These are phyloP conservation scores for Gymnorhina tibicen DNA, from an alignment of 2,113 vertebrate genomes.

Conservation along the genomic window DNA sequence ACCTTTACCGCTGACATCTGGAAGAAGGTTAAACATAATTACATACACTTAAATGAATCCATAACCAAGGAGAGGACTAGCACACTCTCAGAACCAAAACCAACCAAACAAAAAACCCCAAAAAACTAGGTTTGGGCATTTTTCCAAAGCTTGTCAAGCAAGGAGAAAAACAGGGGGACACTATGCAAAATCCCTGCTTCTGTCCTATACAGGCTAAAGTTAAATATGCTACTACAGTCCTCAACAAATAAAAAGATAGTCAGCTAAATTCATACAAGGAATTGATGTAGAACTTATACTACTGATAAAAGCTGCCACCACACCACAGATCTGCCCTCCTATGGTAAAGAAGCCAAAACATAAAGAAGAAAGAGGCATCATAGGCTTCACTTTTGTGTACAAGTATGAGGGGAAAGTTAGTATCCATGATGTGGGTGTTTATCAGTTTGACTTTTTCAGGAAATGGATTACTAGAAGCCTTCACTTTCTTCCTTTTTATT, in stretches of 20 bases:
- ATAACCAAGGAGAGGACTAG: neutral
- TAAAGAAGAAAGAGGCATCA: neutral
- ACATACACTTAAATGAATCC: neutral
- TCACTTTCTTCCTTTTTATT: neutral
- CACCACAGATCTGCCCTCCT: neutral
- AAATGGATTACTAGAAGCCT: neutral
- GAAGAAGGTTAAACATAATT: neutral
- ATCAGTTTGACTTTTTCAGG: neutral
- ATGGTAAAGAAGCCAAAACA: neutral
- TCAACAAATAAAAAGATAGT: neutral
- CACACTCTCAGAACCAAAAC: neutral
- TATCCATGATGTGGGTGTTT: neutral
- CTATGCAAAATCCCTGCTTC: neutral
- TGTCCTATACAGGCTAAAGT: neutral
- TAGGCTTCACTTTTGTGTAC: neutral
- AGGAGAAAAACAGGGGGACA: neutral
- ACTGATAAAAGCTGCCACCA: neutral
- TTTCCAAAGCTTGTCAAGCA: neutral
- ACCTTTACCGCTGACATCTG: neutral
- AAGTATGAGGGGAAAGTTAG: neutral
- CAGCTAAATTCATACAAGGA: neutral
- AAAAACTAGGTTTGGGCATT: neutral
- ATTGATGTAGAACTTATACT: neutral
- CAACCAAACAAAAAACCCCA: neutral
- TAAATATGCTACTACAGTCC: neutral